Base-by-base conservation (phyloP, 2,113 vertebrate genomes). In the Blennius ocellaris region DNA sequence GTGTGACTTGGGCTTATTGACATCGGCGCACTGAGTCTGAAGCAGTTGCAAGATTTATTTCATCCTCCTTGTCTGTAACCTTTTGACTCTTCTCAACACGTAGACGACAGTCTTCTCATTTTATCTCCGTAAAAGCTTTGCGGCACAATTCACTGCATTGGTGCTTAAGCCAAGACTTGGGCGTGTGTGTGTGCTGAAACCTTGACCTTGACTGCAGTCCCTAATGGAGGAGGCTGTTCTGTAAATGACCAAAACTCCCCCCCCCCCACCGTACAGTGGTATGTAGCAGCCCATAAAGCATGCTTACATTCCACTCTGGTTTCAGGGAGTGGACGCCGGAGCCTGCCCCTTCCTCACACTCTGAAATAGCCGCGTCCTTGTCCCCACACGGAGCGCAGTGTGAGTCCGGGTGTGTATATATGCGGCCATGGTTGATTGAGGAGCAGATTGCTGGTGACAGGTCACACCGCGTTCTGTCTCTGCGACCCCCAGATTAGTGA, bases 391-490 rank as follows among this genome's bases (percentile, higher is more conserved):
- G 73, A 84, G 81, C 73, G 36, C 80, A 77, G 78, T 78, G 76
- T 69, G 49, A 82, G 0, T 72, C 12, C 14, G 67, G 70, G 58
- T 87, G 88, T 76, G 82, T 85, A 73, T 89, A 81, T 89, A 81
- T 89, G 88, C 14, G 21, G 55, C 71, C 8, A 63, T 15, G 78
- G 81, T 87, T 91, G 89, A 91, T 91, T 86, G 87, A 90, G 85
- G 89, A 81, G 85, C 87, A 87, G 89, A 92, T 95, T 94, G 93
- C 91, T 95, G 90, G 87, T 94, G 94, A 95, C 93, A 94, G 94
- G 92, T 93, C 92, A 92, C 92, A 92, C 92, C 88, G 75, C 82
- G 93, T 91, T 94, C 86, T 56, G 68, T 88, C 93, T 93, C 80
- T 87, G 90, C 75, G 77, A 73, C 92, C 86, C 85, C 87, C 89